Evolutionary conservation across 2,888 invertebrate species (phyloP), one percentile per base, ranked within the genome.

Genomic region (Melipona bicolor): DNA sequence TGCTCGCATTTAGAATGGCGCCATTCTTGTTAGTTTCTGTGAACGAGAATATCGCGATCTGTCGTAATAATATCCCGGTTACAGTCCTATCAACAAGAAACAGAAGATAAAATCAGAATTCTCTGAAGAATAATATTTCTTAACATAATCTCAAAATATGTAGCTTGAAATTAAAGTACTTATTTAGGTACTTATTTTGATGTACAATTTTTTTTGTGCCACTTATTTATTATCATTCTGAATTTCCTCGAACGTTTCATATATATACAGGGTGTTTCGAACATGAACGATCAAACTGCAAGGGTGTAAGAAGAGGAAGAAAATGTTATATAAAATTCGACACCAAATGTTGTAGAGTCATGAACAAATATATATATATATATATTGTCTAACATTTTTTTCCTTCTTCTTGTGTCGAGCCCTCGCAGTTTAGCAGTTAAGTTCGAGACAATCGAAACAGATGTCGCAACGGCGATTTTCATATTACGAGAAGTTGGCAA

Each of bases 1-100:
- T 17, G 61, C 43, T 79, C 64, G 64, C 69, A 83, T 85, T 85
- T 85, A 67, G 75, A 88, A 80, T 65, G n/a, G 64, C 43, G 56
- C 68, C n/a, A 68, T 80, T 24, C 50, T 50, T 59, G 50, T 56
- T 36, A 27, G 72, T 52, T 19, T 50, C 50, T 50, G 50, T 65
- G 49, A 61, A 54, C 13, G 9, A 61, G n/a, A 56, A 49, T 65
- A 61, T 82, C 75, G 62, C 61, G 72, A n/a, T 19, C n/a, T 62
- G 59, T 61, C 64, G 65, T 21, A 52, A 52, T 24, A 32, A 69
- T 36, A 76, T n/a, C 43, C 4, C 59, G 54, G 64, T 61, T 65
- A 59, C 13, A 59, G 75, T 83, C 71, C 77, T 71, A 56, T 78
- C 72, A 24, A 11, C n/a, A 59, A 52, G 54, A 56, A 50, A 4